Conservation (phyloP, 2,888 invertebrate species). For the Carpatolechia fugitivella region DNA sequence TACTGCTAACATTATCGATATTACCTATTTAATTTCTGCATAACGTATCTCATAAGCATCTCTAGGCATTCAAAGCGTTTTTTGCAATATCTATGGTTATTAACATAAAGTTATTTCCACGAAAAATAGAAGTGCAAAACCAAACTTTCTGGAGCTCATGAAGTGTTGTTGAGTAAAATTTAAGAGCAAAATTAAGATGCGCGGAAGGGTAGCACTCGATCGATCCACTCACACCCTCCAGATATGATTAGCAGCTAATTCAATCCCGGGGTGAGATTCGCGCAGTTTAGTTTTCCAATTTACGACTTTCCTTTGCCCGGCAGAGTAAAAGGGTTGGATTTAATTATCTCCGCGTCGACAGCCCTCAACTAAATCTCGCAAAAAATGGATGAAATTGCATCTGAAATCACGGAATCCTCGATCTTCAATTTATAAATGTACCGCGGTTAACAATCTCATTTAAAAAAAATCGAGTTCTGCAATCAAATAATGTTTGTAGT, state of each 20-base stretch:
- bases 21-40: no score
- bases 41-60: no score
- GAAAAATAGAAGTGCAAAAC: no score
- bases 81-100: no score
- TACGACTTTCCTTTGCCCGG: slow-evolving; percentile 69
- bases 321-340: slow-evolving; percentile 72
- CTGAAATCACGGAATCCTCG: slow-evolving; percentile 41
- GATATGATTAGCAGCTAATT: slow-evolving; percentile 79
- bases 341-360: slow-evolving; percentile 65
- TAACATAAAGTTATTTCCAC: no score
- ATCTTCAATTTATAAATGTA: neutral
- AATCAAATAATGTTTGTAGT: no score
- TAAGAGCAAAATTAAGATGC: slow-evolving; percentile 39
- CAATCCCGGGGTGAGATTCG: slow-evolving; percentile 75
- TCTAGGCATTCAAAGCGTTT: no score
- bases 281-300: slow-evolving; percentile 78
- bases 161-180: neutral
- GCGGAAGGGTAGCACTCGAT: slow-evolving; percentile 56
- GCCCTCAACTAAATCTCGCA: slow-evolving; percentile 52
- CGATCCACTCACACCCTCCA: slow-evolving; percentile 75
- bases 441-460: no score
- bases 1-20: no score
- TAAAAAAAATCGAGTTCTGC: no score
- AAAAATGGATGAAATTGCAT: slow-evolving; percentile 60
- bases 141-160: neutral